A percentile compares a stretch with the other conserved stretches of the same genome.
These are phyloP conservation scores for Myotis brandtii DNA, from an alignment of 2,113 vertebrate genomes.

Conservation along the genomic window DNA sequence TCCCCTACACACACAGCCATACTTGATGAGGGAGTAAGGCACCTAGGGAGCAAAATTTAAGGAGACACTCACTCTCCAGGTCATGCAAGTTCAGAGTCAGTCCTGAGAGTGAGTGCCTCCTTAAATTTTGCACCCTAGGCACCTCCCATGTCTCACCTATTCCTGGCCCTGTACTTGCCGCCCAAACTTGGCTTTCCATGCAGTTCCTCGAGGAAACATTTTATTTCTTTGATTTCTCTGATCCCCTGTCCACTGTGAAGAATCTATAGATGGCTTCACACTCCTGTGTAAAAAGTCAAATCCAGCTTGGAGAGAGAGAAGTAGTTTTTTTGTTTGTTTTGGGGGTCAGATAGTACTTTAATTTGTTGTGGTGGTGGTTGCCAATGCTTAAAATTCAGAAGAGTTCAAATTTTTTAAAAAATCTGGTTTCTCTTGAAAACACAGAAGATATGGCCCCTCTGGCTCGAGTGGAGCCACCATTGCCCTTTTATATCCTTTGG, in stretches of 20 bases:
- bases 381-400: constrained; percentile 33
- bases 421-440: not conserved
- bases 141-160: rapidly evolving
- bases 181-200: not conserved
- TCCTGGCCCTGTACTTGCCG: rapidly evolving
- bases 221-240: not conserved
- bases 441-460: not conserved
- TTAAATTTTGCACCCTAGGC: not conserved
- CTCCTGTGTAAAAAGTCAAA: not conserved
- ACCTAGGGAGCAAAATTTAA: not conserved
- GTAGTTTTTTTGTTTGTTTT: not conserved
- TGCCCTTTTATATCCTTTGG: not conserved
- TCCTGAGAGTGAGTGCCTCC: not conserved
- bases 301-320: not conserved
- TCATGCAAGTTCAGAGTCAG: not conserved
- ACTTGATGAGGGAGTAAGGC: not conserved
- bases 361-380: not conserved
- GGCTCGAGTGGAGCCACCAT: rapidly evolving
- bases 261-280: not conserved
- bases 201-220: not conserved
- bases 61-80: not conserved
- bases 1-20: not conserved
- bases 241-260: not conserved
- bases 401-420: not conserved
- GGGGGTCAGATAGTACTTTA: not conserved